Evolutionary conservation across 2,888 invertebrate genomes (phyloP), one percentile per base, ranked within the genome.

Genomic region (Latrodectus hesperus): DNA sequence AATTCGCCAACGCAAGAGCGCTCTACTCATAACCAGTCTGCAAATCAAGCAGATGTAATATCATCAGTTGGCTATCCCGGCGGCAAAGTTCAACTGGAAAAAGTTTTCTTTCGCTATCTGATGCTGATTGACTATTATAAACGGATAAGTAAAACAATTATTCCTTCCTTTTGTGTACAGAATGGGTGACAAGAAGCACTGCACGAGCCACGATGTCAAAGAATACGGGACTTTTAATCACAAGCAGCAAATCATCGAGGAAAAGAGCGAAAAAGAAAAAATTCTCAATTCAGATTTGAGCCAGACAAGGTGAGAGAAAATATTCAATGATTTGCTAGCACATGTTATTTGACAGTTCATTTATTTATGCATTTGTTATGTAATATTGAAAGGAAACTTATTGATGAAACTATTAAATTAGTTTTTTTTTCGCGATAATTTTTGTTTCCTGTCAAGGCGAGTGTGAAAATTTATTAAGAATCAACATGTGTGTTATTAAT

Each of bases 141-240:
- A 68, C 11, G 72, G 73, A 81, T 73, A 77, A 38, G n/a, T 51
- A 51, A n/a, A 17, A 76, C 72, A 81, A 68, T 77, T 38, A 38
- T 16, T 17, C 70, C 17, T 75, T 51, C 71, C 81, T 74, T 77
- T 87, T 71, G 60, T 77, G 55, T 67, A 67, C 76, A 77, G 38
- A 72, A 87, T 87, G 86, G 86, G 81, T 11, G 86, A 87, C 77
- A 87, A 77, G 38, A 38, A 53, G 49, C 77, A 77, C n/a, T 81
- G 77, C 49, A 71, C 71, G 3, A 82, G 75, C 53, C 68, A 65
- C 55, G 86, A 87, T 76, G 81, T 71, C 26, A 81, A 77, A 76
- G 76, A 72, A 53, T 87, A 87, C 68, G 86, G 86, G 22, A 87
- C 86, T 77, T 87, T 87, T 16, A 65, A 68, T n/a, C 70, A 64